phyloP scores from a whole-genome alignment of 2,888 invertebrate species.

The Agrilus biguttatus region DNA sequence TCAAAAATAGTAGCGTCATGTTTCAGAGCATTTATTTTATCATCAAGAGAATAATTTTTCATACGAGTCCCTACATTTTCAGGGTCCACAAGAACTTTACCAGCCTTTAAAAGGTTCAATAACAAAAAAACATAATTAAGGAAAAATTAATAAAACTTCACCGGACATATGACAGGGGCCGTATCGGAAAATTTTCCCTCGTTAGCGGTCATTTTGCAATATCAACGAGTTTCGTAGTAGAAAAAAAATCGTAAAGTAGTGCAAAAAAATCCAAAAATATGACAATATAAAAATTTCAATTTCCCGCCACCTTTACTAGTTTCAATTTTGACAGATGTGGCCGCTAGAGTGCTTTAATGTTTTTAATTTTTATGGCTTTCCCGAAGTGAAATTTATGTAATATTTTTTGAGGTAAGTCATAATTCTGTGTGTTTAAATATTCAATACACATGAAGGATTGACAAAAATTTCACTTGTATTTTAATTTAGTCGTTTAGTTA shows the following conservation, averaged over 20 bases:
- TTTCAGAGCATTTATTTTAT: slow-evolving; percentile 21
- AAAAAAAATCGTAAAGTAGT: background rate
- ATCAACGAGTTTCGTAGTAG: background rate
- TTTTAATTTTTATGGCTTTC: slow-evolving; percentile 9
- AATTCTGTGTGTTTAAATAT: background rate
- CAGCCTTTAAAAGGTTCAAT: slow-evolving; percentile 17
- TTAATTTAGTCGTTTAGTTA: slow-evolving; percentile 2
- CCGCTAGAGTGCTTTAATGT: slow-evolving; percentile 12
- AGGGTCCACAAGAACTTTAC: slow-evolving; percentile 16
- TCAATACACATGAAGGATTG: background rate
- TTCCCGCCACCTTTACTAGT: slow-evolving; percentile 8
- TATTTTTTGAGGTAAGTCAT: slow-evolving; percentile 9
- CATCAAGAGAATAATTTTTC: slow-evolving; percentile 18
- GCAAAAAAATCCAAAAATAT: background rate
- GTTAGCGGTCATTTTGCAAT: slow-evolving; percentile 18
- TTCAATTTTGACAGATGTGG: slow-evolving; percentile 11
- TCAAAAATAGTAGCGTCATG: slow-evolving; percentile 16
- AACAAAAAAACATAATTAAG: background rate
- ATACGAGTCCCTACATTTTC: slow-evolving; percentile 16
- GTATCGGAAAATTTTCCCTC: slow-evolving; percentile 21
- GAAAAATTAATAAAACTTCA: slow-evolving; percentile 3
- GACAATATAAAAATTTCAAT: slow-evolving; percentile 5
- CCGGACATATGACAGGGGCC: slow-evolving; percentile 16
- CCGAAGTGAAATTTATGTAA: slow-evolving; percentile 12
- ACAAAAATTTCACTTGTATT: background rate